phyloP scores from a whole-genome alignment of 2,113 vertebrate genomes.

The Hemiscyllium ocellatum region DNA sequence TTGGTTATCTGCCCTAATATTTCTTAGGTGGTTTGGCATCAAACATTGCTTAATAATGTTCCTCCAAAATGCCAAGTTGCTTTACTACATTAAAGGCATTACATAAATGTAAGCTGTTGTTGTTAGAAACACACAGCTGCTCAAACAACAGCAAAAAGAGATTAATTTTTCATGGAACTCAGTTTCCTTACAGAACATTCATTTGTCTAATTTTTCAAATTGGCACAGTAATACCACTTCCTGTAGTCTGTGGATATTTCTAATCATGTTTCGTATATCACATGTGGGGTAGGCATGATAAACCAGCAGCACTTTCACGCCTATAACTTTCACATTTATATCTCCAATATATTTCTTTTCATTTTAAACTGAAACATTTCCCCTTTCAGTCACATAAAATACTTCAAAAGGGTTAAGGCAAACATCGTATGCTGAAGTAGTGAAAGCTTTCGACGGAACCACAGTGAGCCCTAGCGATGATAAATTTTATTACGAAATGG shows the following conservation, averaged over 20 bases:
- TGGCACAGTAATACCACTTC: too few relatives aligned
- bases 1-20: background rate
- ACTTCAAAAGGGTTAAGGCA: conserved; percentile 17
- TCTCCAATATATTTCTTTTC: background rate
- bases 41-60: background rate
- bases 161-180: background rate
- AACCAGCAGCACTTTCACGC: background rate
- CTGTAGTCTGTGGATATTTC: background rate
- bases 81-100: background rate
- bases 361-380: background rate
- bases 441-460: conserved; percentile 27
- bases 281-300: background rate
- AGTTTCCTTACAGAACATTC: background rate
- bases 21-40: background rate
- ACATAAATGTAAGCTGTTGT: background rate
- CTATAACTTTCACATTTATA: background rate
- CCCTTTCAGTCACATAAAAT: background rate
- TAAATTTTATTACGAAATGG: background rate
- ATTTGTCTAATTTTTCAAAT: background rate
- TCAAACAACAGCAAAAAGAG: background rate
- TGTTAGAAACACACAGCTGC: background rate
- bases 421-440: background rate
- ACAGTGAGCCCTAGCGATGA: conserved; percentile 36
- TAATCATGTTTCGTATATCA: background rate
- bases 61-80: background rate